Evolutionary conservation across 2,113 vertebrate species (phyloP).

Genomic region (Meles meles): DNA sequence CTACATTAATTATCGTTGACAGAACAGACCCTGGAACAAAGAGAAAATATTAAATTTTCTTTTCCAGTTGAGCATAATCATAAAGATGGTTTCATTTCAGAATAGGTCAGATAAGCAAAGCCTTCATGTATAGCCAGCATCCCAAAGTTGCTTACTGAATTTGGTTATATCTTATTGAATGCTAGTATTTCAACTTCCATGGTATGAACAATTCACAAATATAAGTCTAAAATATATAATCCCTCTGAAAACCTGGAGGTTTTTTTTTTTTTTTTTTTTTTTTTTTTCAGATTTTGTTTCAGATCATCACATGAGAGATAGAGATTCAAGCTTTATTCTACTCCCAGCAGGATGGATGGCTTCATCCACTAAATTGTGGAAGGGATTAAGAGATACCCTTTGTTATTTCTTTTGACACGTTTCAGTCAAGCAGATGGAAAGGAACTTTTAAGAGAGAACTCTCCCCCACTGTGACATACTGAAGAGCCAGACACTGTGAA

Average conservation of each 20-base stretch:
- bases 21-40: neutral
- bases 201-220: neutral
- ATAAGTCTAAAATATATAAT: neutral
- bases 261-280: neutral
- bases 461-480: neutral
- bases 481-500: neutral
- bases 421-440: conserved; percentile 50
- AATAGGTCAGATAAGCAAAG: neutral
- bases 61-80: neutral
- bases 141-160: neutral
- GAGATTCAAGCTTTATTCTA: conserved; percentile 14
- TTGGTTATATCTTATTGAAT: neutral
- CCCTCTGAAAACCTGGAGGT: neutral
- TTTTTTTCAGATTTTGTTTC: neutral
- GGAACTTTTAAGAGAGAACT: neutral
- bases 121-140: neutral
- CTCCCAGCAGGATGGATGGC: neutral
- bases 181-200: neutral
- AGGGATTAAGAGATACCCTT: conserved; percentile 2
- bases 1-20: neutral
- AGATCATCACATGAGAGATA: neutral
- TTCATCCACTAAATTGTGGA: conserved; percentile 11
- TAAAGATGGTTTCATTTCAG: neutral
- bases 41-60: neutral
- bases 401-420: conserved; percentile 45